These are phyloP conservation scores for Stichodactyla mertensii DNA, from an alignment of 64 coral and sea anemone genomes.

Conservation along the genomic window DNA sequence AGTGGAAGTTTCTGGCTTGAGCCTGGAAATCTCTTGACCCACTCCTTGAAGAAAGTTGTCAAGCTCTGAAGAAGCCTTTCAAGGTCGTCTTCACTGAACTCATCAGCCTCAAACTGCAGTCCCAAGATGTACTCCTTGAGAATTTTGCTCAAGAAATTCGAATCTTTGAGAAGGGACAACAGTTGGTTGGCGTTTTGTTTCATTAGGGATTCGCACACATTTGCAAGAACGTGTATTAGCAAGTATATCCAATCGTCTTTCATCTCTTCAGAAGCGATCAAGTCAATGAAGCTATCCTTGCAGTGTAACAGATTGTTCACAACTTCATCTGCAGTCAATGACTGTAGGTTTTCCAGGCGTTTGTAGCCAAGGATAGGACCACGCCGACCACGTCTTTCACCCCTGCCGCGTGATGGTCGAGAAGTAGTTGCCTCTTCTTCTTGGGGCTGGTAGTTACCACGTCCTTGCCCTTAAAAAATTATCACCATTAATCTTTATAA, in stretches of 20 bases:
- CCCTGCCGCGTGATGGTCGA: neutral
- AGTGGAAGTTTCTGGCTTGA: slow-evolving; percentile 49
- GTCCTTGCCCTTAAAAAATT: neutral
- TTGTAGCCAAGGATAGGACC: slow-evolving; percentile 58
- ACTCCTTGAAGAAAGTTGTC: slow-evolving; percentile 57
- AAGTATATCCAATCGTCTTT: slow-evolving; percentile 68
- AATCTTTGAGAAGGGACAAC: slow-evolving; percentile 48
- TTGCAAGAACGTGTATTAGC: slow-evolving; percentile 37
- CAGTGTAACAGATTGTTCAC: slow-evolving; percentile 39
- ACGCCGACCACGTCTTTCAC: neutral
- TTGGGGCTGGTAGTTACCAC: neutral
- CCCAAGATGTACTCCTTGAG: slow-evolving; percentile 66
- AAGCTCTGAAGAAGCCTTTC: slow-evolving; percentile 29
- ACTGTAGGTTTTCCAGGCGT: slow-evolving; percentile 33
- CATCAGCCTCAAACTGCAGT: slow-evolving; percentile 52
- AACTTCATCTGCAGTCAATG: slow-evolving; percentile 34
- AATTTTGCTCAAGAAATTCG: slow-evolving; percentile 33
- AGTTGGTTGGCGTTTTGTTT: slow-evolving; percentile 58
- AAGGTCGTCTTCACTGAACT: slow-evolving; percentile 17
- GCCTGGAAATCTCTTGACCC: slow-evolving; percentile 54
- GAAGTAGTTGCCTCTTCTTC: neutral
- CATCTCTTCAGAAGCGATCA: slow-evolving; percentile 49
- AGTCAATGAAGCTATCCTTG: slow-evolving; percentile 49
- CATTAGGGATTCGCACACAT: slow-evolving; percentile 51
- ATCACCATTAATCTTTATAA: no score